Percentiles rank a stretch among this genome's conserved stretches.
Evolutionary conservation across 92 coral and sea anemone species (phyloP).

Genomic region (Diadumene lineata): DNA sequence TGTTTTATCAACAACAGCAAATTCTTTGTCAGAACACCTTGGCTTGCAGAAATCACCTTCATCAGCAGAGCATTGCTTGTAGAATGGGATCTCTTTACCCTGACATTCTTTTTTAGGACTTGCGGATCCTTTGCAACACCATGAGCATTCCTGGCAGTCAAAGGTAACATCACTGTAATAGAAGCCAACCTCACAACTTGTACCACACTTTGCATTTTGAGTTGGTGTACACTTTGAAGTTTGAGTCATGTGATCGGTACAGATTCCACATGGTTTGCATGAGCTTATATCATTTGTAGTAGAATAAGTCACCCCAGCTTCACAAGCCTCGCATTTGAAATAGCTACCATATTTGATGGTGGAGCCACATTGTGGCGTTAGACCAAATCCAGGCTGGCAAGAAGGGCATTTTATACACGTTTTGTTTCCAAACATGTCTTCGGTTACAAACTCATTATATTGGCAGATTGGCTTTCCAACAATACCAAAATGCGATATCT

Average conservation of each 20-base stretch:
- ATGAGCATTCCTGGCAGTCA: constrained; percentile 69
- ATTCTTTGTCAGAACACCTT: constrained; percentile 38
- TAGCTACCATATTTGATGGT: constrained; percentile 13
- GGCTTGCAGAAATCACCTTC: constrained; percentile 36
- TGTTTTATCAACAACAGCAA: constrained; percentile 20
- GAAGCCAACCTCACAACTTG: constrained; percentile 46
- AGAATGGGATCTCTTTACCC: constrained; percentile 40
- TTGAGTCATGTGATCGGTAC: constrained; percentile 43
- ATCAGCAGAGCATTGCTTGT: constrained; percentile 54
- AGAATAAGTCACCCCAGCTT: constrained; percentile 52
- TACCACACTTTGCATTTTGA: constrained; percentile 47
- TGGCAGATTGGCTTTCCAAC: constrained; percentile 11
- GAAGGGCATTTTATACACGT: constrained; percentile 39
- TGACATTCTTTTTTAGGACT: constrained; percentile 23
- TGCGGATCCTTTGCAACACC: constrained; percentile 53
- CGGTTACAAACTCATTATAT: constrained; percentile 26
- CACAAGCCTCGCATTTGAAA: constrained; percentile 44
- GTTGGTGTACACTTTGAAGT: constrained; percentile 42
- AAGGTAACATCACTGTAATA: constrained; percentile 34
- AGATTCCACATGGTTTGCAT: constrained; percentile 57
- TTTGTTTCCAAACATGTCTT: constrained; percentile 22
- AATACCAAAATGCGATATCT: neutral
- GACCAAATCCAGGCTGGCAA: constrained; percentile 46
- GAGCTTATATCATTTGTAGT: constrained; percentile 16
- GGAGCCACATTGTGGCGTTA: constrained; percentile 58